phyloP scores from a whole-genome alignment of 2,888 invertebrate species.

The Aphidius colemani region DNA sequence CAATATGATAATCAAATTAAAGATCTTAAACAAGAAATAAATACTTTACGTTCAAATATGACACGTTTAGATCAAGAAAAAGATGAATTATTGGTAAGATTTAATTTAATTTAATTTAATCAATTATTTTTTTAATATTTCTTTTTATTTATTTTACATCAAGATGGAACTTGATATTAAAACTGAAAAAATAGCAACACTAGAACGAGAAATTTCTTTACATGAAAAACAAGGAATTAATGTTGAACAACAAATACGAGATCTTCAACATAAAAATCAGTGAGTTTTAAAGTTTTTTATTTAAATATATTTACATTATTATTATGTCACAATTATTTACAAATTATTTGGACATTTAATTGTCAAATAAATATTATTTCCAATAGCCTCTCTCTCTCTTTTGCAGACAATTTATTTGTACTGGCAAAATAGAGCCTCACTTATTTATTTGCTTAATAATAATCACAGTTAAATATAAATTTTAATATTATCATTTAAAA shows the following conservation, averaged over 20 bases:
- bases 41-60: constrained; percentile 67
- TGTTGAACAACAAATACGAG: constrained; percentile 49
- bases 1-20: constrained; percentile 67
- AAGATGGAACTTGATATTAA: constrained; percentile 74
- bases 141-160: constrained; percentile 37
- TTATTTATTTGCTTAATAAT: no score
- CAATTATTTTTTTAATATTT: constrained; percentile 19
- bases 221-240: constrained; percentile 59
- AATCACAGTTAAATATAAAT: no score
- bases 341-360: constrained; percentile 11
- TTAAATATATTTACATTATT: constrained; percentile 1
- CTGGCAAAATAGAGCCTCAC: background rate
- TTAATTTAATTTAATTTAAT: constrained; percentile 7
- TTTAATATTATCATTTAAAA: constrained; percentile 63
- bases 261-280: constrained; percentile 53
- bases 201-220: constrained; percentile 70
- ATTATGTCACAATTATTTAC: constrained; percentile 4
- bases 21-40: constrained; percentile 69
- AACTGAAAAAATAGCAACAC: constrained; percentile 69
- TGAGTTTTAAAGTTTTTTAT: constrained; percentile 38
- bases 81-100: constrained; percentile 67
- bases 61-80: constrained; percentile 73
- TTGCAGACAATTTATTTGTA: background rate
- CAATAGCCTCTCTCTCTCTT: background rate
- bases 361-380: background rate